Evolutionary conservation across 1,140 invertebrate species (phyloP).

Genomic region (Nomia melanderi): DNA sequence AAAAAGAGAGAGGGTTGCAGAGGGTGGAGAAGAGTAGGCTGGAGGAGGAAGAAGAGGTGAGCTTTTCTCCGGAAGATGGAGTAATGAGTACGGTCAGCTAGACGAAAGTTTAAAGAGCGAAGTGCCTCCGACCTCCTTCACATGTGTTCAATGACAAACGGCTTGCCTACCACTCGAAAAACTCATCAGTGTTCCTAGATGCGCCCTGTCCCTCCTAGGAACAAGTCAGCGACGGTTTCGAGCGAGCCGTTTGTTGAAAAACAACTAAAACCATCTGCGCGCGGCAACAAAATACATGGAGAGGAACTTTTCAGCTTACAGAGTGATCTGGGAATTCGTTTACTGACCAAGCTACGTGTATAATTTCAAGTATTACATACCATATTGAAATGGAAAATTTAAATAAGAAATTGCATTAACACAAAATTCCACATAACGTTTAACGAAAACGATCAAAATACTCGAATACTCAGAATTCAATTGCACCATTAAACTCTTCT

Average conservation of each 20-base stretch:
- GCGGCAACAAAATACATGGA: no score
- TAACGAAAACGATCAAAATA: no score
- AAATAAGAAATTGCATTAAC: no score
- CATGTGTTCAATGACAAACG: slow-evolving; percentile 69
- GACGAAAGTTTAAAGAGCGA: slow-evolving; percentile 68
- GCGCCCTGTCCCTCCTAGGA: slow-evolving; percentile 34
- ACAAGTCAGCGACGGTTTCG: slow-evolving; percentile 19
- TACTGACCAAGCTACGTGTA: no score
- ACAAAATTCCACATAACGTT: no score
- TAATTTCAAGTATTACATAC: no score
- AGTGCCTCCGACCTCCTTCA: slow-evolving; percentile 61
- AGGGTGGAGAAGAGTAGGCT: slow-evolving; percentile 12
- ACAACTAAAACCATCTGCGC: background rate
- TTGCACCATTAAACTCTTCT: no score
- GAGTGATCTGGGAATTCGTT: no score
- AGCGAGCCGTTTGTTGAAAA: background rate
- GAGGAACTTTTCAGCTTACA: no score
- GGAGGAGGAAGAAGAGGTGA: slow-evolving; percentile 40
- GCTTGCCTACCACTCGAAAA: slow-evolving; percentile 70
- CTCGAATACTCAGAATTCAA: no score
- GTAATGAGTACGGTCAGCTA: slow-evolving; percentile 67
- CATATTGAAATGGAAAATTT: no score
- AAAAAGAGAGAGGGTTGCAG: slow-evolving; percentile 19
- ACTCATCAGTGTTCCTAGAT: slow-evolving; percentile 69
- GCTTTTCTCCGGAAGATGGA: slow-evolving; percentile 60